Evolutionary conservation across 2,113 vertebrate genomes (phyloP).

Genomic region (Vidua macroura): DNA sequence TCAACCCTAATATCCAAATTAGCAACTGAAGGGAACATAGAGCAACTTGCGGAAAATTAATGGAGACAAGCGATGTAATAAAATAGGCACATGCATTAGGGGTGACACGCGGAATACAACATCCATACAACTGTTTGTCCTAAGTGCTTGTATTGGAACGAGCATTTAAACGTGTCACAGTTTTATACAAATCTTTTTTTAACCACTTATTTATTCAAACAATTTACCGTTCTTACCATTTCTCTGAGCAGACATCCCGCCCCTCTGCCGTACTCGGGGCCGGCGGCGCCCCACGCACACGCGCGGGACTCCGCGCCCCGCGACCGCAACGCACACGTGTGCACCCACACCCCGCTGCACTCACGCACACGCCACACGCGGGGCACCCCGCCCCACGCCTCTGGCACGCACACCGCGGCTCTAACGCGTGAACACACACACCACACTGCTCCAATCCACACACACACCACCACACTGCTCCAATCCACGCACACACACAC

Average conservation of each 20-base stretch:
- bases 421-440: too few species aligned
- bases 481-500: too few species aligned
- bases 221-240: neutral
- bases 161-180: accelerated
- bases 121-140: accelerated
- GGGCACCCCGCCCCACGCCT: too few species aligned
- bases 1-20: neutral
- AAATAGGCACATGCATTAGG: neutral
- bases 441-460: too few species aligned
- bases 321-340: neutral
- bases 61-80: neutral
- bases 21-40: neutral
- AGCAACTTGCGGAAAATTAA: neutral
- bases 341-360: neutral
- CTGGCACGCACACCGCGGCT: neutral
- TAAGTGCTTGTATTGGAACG: neutral
- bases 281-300: too few species aligned
- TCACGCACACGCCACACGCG: neutral
- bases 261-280: accelerated
- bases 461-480: too few species aligned
- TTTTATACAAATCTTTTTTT: too few species aligned
- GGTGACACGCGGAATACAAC: neutral
- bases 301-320: too few species aligned
- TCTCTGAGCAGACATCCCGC: neutral
- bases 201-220: neutral